These are phyloP conservation scores for Xanthia togata DNA, from an alignment of 2,888 invertebrate species.

Conservation along the genomic window DNA sequence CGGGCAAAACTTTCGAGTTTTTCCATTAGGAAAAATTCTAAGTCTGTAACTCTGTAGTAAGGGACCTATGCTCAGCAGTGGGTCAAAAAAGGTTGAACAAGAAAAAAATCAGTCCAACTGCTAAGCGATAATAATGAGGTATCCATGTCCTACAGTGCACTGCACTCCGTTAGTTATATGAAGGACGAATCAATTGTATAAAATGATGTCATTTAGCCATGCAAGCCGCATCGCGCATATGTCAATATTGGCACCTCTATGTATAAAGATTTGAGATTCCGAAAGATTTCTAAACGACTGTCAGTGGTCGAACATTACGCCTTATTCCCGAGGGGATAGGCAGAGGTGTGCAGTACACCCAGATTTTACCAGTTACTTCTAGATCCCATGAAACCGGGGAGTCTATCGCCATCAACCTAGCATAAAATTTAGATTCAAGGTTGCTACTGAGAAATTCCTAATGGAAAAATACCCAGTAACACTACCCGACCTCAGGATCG, in stretches of 20 bases:
- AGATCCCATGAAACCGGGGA: too few species aligned
- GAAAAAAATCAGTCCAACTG: not conserved
- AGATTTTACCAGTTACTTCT: too few species aligned
- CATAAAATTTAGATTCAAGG: too few species aligned
- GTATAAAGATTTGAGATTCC: not conserved
- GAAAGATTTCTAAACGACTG: not conserved
- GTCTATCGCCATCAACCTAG: too few species aligned
- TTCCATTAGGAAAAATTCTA: too few species aligned
- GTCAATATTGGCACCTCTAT: slow-evolving; percentile 10
- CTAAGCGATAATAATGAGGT: slow-evolving; percentile 26
- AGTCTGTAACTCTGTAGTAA: not conserved
- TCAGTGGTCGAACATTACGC: not conserved
- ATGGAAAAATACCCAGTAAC: too few species aligned
- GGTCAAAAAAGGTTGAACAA: not conserved
- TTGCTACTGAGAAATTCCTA: too few species aligned
- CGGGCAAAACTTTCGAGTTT: too few species aligned
- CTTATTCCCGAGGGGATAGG: too few species aligned
- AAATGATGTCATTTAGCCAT: slow-evolving; percentile 35
- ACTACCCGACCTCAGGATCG: too few species aligned
- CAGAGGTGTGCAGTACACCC: too few species aligned
- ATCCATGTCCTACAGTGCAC: slow-evolving; percentile 7
- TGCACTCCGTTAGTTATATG: slow-evolving; percentile 11
- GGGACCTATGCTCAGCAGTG: not conserved
- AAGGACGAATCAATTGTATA: slow-evolving; percentile 46
- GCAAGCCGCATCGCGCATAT: not conserved